These are phyloP conservation scores for Vannuccia rotundouncinata DNA, from an alignment of 2,888 invertebrate species.

Conservation along the genomic window DNA sequence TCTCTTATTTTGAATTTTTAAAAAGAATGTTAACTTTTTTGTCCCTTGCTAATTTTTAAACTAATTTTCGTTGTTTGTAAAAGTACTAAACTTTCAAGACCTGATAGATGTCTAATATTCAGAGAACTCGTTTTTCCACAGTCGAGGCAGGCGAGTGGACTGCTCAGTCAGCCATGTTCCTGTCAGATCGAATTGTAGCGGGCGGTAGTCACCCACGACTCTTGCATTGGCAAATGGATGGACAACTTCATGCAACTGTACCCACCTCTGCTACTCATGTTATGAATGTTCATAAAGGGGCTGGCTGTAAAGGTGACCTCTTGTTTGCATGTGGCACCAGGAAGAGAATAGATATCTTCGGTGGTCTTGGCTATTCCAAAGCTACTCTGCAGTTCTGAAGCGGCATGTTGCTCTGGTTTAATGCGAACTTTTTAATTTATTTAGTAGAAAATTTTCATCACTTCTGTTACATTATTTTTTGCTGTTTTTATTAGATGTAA, in stretches of 20 bases:
- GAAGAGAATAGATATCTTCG: background rate
- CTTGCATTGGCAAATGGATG: conserved; percentile 8
- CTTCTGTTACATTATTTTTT: background rate
- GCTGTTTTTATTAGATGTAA: background rate
- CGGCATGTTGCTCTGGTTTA: background rate
- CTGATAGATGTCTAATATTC: too few relatives aligned
- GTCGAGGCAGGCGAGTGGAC: background rate
- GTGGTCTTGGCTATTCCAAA: background rate
- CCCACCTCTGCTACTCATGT: background rate
- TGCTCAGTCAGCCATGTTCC: background rate
- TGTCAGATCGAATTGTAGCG: background rate
- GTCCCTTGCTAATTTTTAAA: too few relatives aligned
- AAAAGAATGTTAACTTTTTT: too few relatives aligned
- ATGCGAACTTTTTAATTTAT: background rate
- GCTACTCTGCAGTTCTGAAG: conserved; percentile 1
- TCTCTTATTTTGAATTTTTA: too few relatives aligned
- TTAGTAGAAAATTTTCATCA: background rate
- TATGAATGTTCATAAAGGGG: background rate
- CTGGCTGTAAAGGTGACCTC: background rate
- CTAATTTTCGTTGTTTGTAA: too few relatives aligned
- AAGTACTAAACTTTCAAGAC: too few relatives aligned
- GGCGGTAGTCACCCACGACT: background rate
- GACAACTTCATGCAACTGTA: background rate
- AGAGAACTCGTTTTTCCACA: background rate
- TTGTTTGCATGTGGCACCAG: background rate